Conservation (phyloP, 2,113 vertebrate species). For the Stercorarius parasiticus region DNA sequence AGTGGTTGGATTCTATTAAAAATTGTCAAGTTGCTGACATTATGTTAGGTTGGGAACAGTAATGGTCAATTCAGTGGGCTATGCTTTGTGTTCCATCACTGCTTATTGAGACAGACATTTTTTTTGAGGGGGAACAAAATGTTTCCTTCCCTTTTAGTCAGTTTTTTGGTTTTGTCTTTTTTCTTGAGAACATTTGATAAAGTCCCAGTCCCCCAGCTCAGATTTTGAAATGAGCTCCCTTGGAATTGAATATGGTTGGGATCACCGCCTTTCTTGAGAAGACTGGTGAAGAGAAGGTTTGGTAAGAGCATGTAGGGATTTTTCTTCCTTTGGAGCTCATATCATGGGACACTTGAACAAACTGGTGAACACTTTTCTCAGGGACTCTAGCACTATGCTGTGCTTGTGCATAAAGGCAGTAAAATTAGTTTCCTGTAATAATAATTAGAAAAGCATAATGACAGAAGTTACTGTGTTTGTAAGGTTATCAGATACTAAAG, state of each 20-base stretch:
- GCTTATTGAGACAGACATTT: not conserved
- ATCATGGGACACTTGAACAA: not conserved
- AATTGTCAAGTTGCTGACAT: not conserved
- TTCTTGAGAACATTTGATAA: not conserved
- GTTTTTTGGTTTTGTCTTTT: not conserved
- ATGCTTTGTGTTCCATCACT: not conserved
- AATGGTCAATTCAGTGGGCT: not conserved
- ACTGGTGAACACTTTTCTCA: not conserved
- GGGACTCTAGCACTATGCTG: not conserved
- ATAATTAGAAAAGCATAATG: not conserved
- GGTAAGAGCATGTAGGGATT: not conserved
- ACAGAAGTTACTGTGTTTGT: not conserved
- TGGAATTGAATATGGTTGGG: not conserved
- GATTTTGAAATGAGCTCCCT: not conserved
- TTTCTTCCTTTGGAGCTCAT: not conserved
- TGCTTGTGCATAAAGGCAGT: not conserved
- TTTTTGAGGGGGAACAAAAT: not conserved
- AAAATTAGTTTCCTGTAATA: not conserved
- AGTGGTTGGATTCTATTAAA: not conserved
- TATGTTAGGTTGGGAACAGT: not conserved
- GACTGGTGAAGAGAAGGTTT: not conserved
- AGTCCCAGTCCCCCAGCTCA: not conserved
- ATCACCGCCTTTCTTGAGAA: not conserved
- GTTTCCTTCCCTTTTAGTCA: not conserved
- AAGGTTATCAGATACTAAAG: not conserved